Evolutionary conservation across 2,797 vertebrate species (phyloP), one percentile per base, ranked within the genome.

Genomic region (Pteropus rufus): DNA sequence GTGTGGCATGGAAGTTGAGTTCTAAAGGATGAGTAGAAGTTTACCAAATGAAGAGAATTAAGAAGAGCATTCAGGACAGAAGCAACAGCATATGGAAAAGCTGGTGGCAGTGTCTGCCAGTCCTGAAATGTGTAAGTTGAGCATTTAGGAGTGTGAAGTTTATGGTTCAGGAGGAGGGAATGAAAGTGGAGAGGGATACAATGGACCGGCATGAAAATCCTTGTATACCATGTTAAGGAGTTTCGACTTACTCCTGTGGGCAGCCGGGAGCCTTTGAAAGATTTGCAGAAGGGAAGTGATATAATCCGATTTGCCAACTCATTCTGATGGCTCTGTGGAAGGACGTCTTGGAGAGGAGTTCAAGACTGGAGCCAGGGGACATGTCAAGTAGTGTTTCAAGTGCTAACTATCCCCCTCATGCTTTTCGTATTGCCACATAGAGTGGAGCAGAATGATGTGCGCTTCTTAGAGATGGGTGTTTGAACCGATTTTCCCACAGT

Each of bases 381-480:
- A 29, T 7, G 18, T 82, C 41, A 81, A 88, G 92, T 49, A 64
- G 60, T 31, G 15, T 34, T 89, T 95, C 76, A 89, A 94, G 85
- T 80, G 82, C 54, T 88, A 26, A 86, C 62, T 87, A 12, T 54
- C 52, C 83, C 34, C 34, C 34, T 73, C 69, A 12, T 70, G 39
- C 91, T 84, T 64, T 77, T 89, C 52, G 1, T 79, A 23, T 58
- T 73, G 58, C 60, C 92, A 23, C 70, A 21, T n/a, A 79, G 89
- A 89, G 72, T 23, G 24, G 73, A 86, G 52, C 75, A 18, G 67
- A 58, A 65, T 52, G 90, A 62, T 56, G 29, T 7, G 12, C 16
- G 9, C 92, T 70, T 83, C 77, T 83, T 89, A 87, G 90, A 95
- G 75, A 64, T 23, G 6, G 89, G 52, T 72, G 65, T 95, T 90